A percentile compares a stretch with the other conserved stretches of the same genome.
Evolutionary conservation across 2,797 vertebrate species (phyloP).

Genomic region (Neomorphus geoffroyi): DNA sequence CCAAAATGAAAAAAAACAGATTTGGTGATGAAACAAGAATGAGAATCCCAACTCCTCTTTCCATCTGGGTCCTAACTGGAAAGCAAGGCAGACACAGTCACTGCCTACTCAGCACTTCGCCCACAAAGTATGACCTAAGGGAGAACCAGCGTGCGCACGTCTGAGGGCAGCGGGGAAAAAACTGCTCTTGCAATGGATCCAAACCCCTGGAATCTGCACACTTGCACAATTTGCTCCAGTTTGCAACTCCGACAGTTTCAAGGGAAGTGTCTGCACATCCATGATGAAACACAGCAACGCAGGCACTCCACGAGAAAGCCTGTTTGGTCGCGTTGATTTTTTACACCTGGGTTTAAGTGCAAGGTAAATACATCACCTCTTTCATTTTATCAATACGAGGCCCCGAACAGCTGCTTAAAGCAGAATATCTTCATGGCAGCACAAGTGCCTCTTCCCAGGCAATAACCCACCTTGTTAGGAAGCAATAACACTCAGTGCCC

Average conservation of each 20-base stretch:
- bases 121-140: neutral
- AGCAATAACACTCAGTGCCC: neutral
- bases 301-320: neutral
- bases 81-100: neutral
- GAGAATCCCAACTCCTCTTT: neutral
- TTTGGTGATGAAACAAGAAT: neutral
- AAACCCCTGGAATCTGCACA: conserved; percentile 28
- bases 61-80: neutral
- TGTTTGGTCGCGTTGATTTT: neutral
- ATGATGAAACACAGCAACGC: neutral
- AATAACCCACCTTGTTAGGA: neutral
- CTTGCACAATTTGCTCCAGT: conserved; percentile 2
- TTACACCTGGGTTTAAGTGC: neutral
- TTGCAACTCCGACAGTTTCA: neutral
- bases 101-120: conserved; percentile 5
- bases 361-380: neutral
- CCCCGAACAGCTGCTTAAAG: neutral
- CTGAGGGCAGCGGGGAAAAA: neutral
- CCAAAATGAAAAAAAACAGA: neutral
- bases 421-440: neutral
- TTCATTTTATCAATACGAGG: neutral
- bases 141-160: fast-evolving
- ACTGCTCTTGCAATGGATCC: neutral
- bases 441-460: neutral
- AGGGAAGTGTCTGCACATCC: conserved; percentile 7